Base-by-base conservation (phyloP, 1,140 invertebrate species). In the Drosophila sp. region DNA sequence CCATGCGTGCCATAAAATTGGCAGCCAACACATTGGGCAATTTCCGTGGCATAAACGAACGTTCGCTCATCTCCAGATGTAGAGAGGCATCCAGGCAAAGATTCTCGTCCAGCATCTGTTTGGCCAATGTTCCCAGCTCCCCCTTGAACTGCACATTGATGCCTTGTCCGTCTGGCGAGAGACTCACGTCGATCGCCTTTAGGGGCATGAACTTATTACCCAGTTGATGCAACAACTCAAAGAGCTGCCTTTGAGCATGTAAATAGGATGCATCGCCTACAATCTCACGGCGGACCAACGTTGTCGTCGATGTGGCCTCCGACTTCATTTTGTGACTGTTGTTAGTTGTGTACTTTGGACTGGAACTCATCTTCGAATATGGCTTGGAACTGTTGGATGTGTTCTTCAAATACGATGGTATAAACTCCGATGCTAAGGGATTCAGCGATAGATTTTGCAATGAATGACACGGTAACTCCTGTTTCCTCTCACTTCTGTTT, bases 91-190 rank as follows among this genome's bases (percentile, higher is more conserved):
- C 32, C 34, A 62, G 32, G 36, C 65, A 69, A 2, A 62, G 16
- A 0, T 1, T 46, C 14, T 61, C 57, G 29, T 73, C 57, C 7
- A 69, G 8, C 41, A 73, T 13, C 11, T 58, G 46, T 13, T 72
- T 72, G 8, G 6, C 8, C 11, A 51, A 11, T 0, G 21, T n/a
- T 0, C 29, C 53, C 18, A 27, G 46, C 7, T 57, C 69, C 2
- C 29, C 41, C 41, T 54, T 56, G 13, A 73, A 73, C n/a, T 56
- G 50, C 11, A 73, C 65, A 73, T 73, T 73, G 18, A 73, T 50
- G 11, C 71, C 56, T 2, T 62, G 65, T 1, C 71, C 71, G 8
- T 73, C 71, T 9, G 65, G 50, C 1, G 50, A 13, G 2, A 73
- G 57, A 18, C 56, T 73, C 3, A 73, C 11, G n/a, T 48, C 54